Conservation (phyloP, 2,797 vertebrate genomes). For the Crenichthys baileyi region DNA sequence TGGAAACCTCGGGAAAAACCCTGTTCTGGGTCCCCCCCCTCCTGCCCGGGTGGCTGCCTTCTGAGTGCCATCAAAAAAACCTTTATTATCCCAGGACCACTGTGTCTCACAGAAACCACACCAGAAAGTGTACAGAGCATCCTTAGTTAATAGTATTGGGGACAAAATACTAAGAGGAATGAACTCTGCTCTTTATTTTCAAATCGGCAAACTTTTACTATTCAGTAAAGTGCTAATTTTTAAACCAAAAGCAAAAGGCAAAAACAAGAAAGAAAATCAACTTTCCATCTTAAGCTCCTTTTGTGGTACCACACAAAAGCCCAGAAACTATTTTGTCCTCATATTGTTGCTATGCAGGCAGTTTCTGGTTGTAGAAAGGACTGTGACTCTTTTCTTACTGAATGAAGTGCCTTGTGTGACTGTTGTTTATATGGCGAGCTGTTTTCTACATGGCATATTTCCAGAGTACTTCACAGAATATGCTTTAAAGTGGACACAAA, state of each 20-base stretch:
- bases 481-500: slow-evolving; percentile 86
- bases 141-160: slow-evolving; percentile 42
- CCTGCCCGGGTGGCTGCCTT: slow-evolving; percentile 66
- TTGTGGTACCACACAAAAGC: slow-evolving; percentile 72
- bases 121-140: slow-evolving; percentile 56
- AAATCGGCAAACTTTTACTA: slow-evolving; percentile 73
- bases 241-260: slow-evolving; percentile 72
- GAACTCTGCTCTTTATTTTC: slow-evolving; percentile 76
- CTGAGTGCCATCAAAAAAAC: slow-evolving; percentile 63
- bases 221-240: slow-evolving; percentile 81
- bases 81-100: slow-evolving; percentile 70
- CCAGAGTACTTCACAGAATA: slow-evolving; percentile 87
- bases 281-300: slow-evolving; percentile 53
- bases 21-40: slow-evolving; percentile 52
- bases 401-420: slow-evolving; percentile 99
- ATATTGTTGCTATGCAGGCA: slow-evolving; percentile 89
- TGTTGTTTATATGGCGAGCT: slow-evolving; percentile 91
- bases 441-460: slow-evolving; percentile 93
- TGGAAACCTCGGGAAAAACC: slow-evolving; percentile 71
- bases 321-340: slow-evolving; percentile 71
- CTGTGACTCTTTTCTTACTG: slow-evolving; percentile 89
- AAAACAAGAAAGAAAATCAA: slow-evolving; percentile 18
- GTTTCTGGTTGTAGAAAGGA: slow-evolving; percentile 86
- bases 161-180: slow-evolving; percentile 69
- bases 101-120: slow-evolving; percentile 60